Evolutionary conservation across 2,797 vertebrate species (phyloP).

Genomic region (Furcifer pardalis): DNA sequence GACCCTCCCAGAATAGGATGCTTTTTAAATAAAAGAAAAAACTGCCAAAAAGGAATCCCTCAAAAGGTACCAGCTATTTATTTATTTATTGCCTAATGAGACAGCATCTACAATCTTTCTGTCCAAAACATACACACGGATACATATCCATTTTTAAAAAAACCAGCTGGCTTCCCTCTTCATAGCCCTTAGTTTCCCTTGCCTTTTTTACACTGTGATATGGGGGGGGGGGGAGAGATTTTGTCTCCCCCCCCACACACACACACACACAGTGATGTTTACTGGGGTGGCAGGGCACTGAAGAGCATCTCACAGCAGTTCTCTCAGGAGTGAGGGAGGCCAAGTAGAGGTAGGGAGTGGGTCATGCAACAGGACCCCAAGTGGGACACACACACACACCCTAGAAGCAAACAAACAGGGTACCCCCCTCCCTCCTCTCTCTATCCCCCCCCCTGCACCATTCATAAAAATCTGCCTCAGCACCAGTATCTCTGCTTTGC

Average conservation of each 20-base stretch:
- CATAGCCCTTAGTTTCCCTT: not conserved
- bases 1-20: slow-evolving; percentile 57
- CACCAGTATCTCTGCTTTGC: slow-evolving; percentile 6
- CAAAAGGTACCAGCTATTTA: not conserved
- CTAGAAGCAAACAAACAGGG: not conserved
- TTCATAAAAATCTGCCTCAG: slow-evolving; percentile 31
- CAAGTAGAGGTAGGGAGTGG: not conserved
- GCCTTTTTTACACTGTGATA: not conserved
- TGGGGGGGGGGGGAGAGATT: not conserved
- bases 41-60: slow-evolving; percentile 56
- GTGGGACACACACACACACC: not conserved
- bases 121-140: not conserved
- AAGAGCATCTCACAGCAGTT: not conserved
- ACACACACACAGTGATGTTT: too few species aligned
- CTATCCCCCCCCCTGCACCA: slow-evolving; percentile 6
- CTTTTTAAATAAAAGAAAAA: slow-evolving; percentile 5
- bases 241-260: too few species aligned
- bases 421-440: not conserved
- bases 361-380: not conserved
- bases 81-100: too few species aligned
- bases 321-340: not conserved
- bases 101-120: not conserved
- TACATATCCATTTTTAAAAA: too few species aligned
- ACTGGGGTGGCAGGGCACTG: not conserved
- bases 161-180: slow-evolving; percentile 3